Conservation (phyloP, 2,888 invertebrate genomes). For the Papilio protenor region DNA sequence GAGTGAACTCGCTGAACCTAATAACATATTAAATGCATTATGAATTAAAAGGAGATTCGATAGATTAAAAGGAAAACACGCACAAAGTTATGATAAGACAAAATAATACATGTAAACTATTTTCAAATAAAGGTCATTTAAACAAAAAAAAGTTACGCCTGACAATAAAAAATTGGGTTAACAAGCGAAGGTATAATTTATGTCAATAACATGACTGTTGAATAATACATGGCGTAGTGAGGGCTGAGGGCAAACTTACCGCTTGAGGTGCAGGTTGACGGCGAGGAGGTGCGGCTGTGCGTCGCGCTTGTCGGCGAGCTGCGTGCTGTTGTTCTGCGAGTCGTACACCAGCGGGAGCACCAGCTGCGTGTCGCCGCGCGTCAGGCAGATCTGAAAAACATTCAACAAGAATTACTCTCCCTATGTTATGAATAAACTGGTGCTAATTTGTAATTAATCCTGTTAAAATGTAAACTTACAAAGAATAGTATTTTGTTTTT, state of each 20-base stretch:
- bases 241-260: constrained; percentile 59
- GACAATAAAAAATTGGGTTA: not conserved
- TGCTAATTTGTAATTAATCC: not conserved
- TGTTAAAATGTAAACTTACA: constrained; percentile 82
- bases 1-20: constrained; percentile 90
- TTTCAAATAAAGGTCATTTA: too few relatives aligned
- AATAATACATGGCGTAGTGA: not conserved
- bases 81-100: not conserved
- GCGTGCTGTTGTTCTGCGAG: constrained; percentile 92
- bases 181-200: too few relatives aligned
- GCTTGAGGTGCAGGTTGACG: constrained; percentile 77
- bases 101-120: not conserved
- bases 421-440: constrained; percentile 1
- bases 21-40: not conserved
- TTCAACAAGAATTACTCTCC: not conserved
- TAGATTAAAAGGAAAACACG: not conserved
- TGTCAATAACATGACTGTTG: too few relatives aligned
- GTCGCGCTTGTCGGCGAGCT: constrained; percentile 93
- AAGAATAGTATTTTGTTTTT: constrained; percentile 96
- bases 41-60: not conserved
- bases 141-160: too few relatives aligned
- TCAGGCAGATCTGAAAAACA: constrained; percentile 71
- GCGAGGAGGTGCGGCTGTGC: constrained; percentile 80
- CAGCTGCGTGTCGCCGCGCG: constrained; percentile 83
- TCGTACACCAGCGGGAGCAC: constrained; percentile 96